Conservation (phyloP, 2,797 vertebrate genomes). For the Gadopsis marmoratus region DNA sequence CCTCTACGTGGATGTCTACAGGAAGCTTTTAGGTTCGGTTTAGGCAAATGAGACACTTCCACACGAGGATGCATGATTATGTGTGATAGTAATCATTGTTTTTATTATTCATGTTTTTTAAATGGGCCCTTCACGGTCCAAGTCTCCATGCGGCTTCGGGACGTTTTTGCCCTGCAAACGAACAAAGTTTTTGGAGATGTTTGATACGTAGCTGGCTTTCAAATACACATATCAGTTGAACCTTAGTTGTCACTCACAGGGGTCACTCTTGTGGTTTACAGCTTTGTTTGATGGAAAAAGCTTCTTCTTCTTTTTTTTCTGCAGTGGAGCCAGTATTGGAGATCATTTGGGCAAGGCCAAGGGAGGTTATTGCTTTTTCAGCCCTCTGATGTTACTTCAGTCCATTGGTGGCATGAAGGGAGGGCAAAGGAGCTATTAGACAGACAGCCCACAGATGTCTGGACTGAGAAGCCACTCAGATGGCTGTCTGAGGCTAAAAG, state of each 20-base stretch:
- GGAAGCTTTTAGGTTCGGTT: background rate
- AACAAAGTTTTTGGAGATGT: conserved; percentile 17
- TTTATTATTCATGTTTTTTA: conserved; percentile 22
- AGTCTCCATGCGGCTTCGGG: conserved; percentile 1
- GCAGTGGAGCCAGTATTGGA: conserved; percentile 30
- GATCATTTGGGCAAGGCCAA: conserved; percentile 45
- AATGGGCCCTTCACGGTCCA: conserved; percentile 32
- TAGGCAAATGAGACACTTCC: conserved; percentile 26
- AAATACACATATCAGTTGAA: conserved; percentile 4
- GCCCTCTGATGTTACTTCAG: conserved; percentile 55
- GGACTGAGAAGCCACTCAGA: conserved; percentile 52
- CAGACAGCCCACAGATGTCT: conserved; percentile 53
- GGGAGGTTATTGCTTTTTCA: conserved; percentile 61
- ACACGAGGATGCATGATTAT: conserved; percentile 21
- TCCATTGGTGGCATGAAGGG: conserved; percentile 45
- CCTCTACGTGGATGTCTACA: background rate
- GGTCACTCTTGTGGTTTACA: background rate
- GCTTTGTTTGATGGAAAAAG: conserved; percentile 9
- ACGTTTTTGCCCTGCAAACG: conserved; percentile 2
- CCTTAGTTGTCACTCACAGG: background rate
- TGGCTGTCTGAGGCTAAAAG: conserved; percentile 57
- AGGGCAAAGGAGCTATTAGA: conserved; percentile 56
- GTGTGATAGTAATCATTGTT: background rate
- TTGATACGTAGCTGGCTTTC: conserved; percentile 18
- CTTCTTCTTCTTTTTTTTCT: conserved; percentile 25